phyloP scores from a whole-genome alignment of 1,140 invertebrate genomes.

The Panulirus ornatus region DNA sequence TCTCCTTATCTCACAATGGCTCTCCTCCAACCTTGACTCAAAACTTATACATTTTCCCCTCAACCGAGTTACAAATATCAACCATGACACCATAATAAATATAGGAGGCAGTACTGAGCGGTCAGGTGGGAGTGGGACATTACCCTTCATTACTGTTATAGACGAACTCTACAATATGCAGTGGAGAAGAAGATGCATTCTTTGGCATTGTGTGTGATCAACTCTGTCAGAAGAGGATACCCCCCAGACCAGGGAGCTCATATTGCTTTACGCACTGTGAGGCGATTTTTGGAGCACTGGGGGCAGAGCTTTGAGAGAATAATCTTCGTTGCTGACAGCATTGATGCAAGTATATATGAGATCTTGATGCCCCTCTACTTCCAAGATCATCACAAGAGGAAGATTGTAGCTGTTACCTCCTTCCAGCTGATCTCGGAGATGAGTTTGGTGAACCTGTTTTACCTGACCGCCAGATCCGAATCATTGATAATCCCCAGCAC shows the following conservation, averaged over 20 bases:
- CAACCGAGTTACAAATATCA: no score
- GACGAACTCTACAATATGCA: conserved; percentile 87
- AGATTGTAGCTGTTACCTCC: conserved; percentile 85
- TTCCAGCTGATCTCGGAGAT: conserved; percentile 87
- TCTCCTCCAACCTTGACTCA: no score
- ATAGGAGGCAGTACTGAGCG: no score
- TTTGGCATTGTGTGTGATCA: conserved; percentile 88
- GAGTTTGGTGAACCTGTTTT: conserved; percentile 87
- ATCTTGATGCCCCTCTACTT: conserved; percentile 92
- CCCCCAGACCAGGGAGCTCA: conserved; percentile 93
- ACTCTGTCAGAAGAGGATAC: conserved; percentile 88
- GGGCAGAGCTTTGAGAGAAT: conserved; percentile 84
- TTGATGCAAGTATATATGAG: conserved; percentile 88
- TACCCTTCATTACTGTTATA: no score
- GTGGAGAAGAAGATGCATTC: conserved; percentile 87
- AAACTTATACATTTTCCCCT: no score
- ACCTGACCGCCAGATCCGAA: conserved; percentile 92
- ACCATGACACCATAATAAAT: no score
- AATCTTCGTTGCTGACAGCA: conserved; percentile 85
- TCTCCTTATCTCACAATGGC: no score
- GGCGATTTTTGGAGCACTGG: conserved; percentile 90
- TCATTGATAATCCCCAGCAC: conserved; percentile 94
- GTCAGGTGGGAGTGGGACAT: no score
- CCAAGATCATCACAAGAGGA: conserved; percentile 88
- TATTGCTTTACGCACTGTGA: conserved; percentile 90